These are phyloP conservation scores for Berghia stephanieae DNA, from an alignment of 1,140 invertebrate species.

Conservation along the genomic window DNA sequence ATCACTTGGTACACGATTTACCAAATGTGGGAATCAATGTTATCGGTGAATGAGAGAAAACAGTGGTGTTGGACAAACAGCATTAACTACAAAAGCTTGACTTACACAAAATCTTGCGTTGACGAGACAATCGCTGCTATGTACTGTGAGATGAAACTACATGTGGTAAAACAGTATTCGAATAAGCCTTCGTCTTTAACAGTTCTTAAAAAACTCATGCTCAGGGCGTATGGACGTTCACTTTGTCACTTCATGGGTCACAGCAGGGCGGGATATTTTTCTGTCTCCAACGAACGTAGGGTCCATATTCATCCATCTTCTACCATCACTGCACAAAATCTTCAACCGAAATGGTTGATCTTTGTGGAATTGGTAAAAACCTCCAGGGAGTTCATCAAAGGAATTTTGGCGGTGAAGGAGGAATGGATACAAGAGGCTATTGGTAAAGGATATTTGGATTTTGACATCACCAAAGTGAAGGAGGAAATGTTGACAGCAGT, in stretches of 20 bases:
- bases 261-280: conserved; percentile 49
- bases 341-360: conserved; percentile 52
- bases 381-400: conserved; percentile 53
- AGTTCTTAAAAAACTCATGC: conserved; percentile 30
- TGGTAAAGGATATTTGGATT: conserved; percentile 24
- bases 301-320: conserved; percentile 59
- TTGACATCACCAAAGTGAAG: conserved; percentile 39
- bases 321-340: conserved; percentile 35
- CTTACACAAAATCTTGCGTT: conserved; percentile 43
- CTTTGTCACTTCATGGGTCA: conserved; percentile 51
- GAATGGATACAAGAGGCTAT: conserved; percentile 39
- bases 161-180: conserved; percentile 39
- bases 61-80: conserved; percentile 54
- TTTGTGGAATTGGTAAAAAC: conserved; percentile 48
- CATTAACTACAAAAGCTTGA: conserved; percentile 55
- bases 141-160: conserved; percentile 41
- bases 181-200: not conserved
- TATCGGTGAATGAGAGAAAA: no score
- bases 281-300: conserved; percentile 35
- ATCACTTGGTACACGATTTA: no score
- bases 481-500: conserved; percentile 33
- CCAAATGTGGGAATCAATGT: no score
- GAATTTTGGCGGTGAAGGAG: conserved; percentile 48
- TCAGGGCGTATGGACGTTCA: conserved; percentile 33
- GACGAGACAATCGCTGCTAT: conserved; percentile 44